These are phyloP conservation scores for Dufourea novaeangliae DNA, from an alignment of 1,140 invertebrate species.

Conservation along the genomic window DNA sequence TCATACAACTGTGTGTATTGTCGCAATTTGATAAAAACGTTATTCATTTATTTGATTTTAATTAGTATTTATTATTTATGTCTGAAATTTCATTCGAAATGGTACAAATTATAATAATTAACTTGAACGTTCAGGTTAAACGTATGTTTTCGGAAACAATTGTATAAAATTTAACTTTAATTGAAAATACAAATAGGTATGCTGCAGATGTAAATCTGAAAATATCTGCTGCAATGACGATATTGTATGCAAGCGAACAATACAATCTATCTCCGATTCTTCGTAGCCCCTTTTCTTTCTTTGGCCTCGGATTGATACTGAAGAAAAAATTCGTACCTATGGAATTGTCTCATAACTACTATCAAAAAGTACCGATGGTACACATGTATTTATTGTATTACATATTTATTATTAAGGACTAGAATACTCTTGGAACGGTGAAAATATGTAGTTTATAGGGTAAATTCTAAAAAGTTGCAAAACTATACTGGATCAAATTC, in stretches of 20 bases:
- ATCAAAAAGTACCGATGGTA: slow-evolving; percentile 29
- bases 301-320: slow-evolving; percentile 26
- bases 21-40: slow-evolving; percentile 26
- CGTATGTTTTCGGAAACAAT: slow-evolving; percentile 42
- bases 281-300: slow-evolving; percentile 50
- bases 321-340: slow-evolving; percentile 13
- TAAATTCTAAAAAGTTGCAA: neutral
- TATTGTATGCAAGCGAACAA: slow-evolving; percentile 25
- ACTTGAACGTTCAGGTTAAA: slow-evolving; percentile 39
- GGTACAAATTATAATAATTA: slow-evolving; percentile 35
- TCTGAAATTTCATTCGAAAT: slow-evolving; percentile 39
- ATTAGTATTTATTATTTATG: slow-evolving; percentile 48
- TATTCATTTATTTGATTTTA: slow-evolving; percentile 43
- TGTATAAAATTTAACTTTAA: slow-evolving; percentile 39
- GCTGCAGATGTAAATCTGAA: slow-evolving; percentile 10
- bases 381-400: slow-evolving; percentile 51
- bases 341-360: slow-evolving; percentile 20
- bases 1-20: slow-evolving; percentile 32
- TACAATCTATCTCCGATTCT: slow-evolving; percentile 42
- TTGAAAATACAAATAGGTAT: slow-evolving; percentile 6
- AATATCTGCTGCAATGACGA: slow-evolving; percentile 42
- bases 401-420: slow-evolving; percentile 18
- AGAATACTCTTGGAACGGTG: slow-evolving; percentile 8
- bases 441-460: slow-evolving; percentile 5
- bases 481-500: neutral